phyloP scores from a whole-genome alignment of 2,888 invertebrate species.

The Actias luna region DNA sequence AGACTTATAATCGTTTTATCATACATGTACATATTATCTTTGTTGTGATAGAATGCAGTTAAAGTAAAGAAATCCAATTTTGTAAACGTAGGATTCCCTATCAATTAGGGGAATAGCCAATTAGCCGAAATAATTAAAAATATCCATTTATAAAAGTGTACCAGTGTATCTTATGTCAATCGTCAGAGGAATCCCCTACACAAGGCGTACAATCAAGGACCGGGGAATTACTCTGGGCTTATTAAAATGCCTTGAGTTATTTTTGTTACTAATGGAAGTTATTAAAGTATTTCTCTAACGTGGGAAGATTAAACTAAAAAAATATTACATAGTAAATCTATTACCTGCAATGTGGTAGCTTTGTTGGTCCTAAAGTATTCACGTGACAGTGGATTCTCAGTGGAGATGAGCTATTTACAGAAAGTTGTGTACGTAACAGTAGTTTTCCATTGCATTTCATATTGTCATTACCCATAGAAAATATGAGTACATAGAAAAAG shows the following conservation, averaged over 20 bases:
- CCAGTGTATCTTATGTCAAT: background rate
- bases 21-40: background rate
- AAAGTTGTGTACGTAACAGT: no score
- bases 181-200: background rate
- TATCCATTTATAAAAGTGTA: background rate
- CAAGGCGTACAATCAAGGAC: background rate
- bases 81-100: no score
- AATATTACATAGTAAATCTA: background rate
- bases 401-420: no score
- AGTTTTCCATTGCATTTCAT: no score
- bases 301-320: background rate
- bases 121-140: background rate
- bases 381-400: no score
- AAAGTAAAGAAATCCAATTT: background rate
- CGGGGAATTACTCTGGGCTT: background rate
- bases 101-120: background rate
- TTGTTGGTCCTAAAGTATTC: no score
- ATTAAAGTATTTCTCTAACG: background rate
- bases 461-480: no score
- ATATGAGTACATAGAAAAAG: no score
- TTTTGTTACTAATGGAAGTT: background rate
- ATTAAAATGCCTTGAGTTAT: background rate
- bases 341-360: no score
- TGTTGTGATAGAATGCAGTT: background rate
- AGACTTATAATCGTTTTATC: no score